Evolutionary conservation across 2,113 vertebrate genomes (phyloP).

Genomic region (Columba janthina): DNA sequence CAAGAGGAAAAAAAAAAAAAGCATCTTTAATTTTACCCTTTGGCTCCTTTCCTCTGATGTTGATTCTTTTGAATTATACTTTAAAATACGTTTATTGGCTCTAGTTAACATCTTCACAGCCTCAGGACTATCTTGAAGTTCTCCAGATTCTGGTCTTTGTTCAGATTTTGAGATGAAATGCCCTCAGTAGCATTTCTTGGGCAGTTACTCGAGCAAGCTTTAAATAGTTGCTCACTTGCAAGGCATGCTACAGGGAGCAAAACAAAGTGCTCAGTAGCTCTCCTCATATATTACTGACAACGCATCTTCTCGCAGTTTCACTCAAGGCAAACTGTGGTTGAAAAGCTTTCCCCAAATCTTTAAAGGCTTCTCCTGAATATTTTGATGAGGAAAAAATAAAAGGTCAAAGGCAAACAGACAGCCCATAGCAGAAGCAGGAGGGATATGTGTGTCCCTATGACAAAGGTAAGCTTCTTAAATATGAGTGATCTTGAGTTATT

Average conservation of each 20-base stretch:
- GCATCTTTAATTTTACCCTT: not conserved
- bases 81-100: not conserved
- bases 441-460: not conserved
- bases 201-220: not conserved
- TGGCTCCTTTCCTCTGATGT: not conserved
- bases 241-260: not conserved
- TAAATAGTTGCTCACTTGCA: fast-evolving
- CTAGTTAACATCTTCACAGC: not conserved
- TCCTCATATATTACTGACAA: not conserved
- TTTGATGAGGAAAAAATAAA: not conserved
- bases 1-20: not conserved
- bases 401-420: not conserved
- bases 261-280: not conserved
- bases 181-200: not conserved
- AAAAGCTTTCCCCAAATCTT: not conserved
- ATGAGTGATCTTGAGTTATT: not conserved
- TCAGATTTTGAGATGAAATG: not conserved
- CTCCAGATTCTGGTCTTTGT: not conserved
- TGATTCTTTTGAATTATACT: not conserved
- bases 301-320: not conserved
- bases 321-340: not conserved
- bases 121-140: not conserved
- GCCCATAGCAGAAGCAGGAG: not conserved
- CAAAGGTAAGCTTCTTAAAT: not conserved
- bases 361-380: not conserved